These are phyloP conservation scores for Terebella lapidaria DNA, from an alignment of 2,888 invertebrate genomes.

Conservation along the genomic window DNA sequence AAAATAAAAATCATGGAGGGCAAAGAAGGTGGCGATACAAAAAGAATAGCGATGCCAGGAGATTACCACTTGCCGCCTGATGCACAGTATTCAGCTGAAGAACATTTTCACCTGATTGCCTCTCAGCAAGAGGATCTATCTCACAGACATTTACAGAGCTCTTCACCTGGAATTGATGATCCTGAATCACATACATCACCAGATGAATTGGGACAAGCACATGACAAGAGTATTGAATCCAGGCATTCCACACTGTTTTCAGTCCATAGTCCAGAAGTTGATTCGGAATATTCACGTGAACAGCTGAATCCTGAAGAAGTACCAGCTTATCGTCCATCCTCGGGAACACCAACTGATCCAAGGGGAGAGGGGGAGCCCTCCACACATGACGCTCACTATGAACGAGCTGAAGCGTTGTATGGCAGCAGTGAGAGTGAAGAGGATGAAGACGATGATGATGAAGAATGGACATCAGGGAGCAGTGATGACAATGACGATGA, in stretches of 20 bases:
- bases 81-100: not conserved
- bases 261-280: not conserved
- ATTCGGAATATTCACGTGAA: not conserved
- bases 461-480: not conserved
- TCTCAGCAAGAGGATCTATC: not conserved
- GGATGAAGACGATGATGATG: not conserved
- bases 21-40: not conserved
- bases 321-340: not conserved
- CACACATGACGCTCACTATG: not conserved
- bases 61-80: no score
- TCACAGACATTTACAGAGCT: no score
- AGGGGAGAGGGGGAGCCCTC: not conserved
- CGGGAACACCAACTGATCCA: not conserved
- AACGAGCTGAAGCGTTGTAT: not conserved
- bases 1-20: conserved; percentile 1
- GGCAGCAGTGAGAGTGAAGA: not conserved
- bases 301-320: not conserved
- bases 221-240: not conserved
- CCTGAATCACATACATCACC: no score
- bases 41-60: not conserved
- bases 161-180: no score
- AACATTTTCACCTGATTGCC: not conserved
- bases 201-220: no score
- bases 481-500: not conserved
- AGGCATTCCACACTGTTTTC: no score